Base-by-base conservation (phyloP, 2,888 invertebrate genomes). In the Apamea anceps region DNA sequence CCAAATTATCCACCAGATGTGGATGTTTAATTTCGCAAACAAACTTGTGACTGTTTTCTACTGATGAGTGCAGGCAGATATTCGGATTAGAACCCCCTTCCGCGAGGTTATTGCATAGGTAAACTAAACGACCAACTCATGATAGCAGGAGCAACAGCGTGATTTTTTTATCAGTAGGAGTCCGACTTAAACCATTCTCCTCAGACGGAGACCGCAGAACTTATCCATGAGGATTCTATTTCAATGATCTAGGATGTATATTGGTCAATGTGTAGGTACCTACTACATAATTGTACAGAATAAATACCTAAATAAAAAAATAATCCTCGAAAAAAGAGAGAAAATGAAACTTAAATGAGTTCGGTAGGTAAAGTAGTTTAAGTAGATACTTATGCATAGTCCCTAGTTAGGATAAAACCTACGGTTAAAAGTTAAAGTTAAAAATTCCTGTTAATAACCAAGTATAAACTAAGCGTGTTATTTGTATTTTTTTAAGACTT, bases 401-500 rank as follows among this genome's bases (percentile, higher is more conserved):
- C 10, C 37, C 2, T 37, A 37, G n/a, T 32, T n/a, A 13, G 18
- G 21, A 48, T 21, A 10, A 21, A 75, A 25, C 4, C 2, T 25
- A 0, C n/a, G 2, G 21, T 10, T n/a, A 15, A 48, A 45, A 21
- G 4, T n/a, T 21, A 48, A 48, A 21, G 4, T 67, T 12, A 7
- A 65, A 48, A 66, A 18, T 8, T 12, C 5, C 25, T 63, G 28
- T 28, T 28, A n/a, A 3, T 60, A 60, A 78, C 21, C 4, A 25
- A 28, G 4, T 42, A 28, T 21, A 70, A 51, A 51, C 5, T 28
- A 45, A 42, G 8, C 18, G 10, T 37, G 0, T 25, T 63, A 6
- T 54, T 37, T 25, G 1, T 72, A 28, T 25, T 48, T 73, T 66
- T 80, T 80, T 57, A 37, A 12, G 8, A 57, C 25, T 15, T 25